These are phyloP conservation scores for Selene dorsalis DNA, from an alignment of 2,797 vertebrate genomes.

Conservation along the genomic window DNA sequence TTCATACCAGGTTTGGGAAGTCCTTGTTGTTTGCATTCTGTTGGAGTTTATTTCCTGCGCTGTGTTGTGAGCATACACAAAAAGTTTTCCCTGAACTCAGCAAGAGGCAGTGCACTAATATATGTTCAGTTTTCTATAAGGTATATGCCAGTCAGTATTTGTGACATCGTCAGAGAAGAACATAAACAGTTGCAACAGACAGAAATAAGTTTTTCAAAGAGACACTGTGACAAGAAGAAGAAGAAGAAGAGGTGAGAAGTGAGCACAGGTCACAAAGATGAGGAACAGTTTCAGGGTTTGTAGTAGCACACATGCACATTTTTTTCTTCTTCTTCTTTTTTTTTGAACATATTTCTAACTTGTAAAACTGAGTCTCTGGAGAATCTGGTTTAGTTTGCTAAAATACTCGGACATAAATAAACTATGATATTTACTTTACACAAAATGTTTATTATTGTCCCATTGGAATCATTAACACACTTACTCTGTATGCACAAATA, in stretches of 20 bases:
- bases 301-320: background rate
- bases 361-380: background rate
- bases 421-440: conserved; percentile 15
- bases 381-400: background rate
- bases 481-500: no score
- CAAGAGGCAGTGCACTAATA: background rate
- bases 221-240: background rate
- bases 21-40: conserved; percentile 11
- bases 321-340: no score
- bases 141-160: background rate
- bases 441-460: conserved; percentile 23
- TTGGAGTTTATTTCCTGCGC: background rate
- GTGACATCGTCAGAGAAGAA: conserved; percentile 2
- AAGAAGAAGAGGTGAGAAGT: background rate
- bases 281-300: background rate
- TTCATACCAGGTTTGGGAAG: background rate
- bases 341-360: background rate
- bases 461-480: conserved; percentile 27
- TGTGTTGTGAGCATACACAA: background rate
- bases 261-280: conserved; percentile 11
- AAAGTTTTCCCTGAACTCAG: conserved; percentile 1
- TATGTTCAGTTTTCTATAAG: conserved; percentile 16
- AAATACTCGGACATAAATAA: conserved; percentile 3
- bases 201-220: conserved; percentile 22
- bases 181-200: conserved; percentile 2